Conservation (phyloP, 2,797 vertebrate species). For the Triplophysa bombifrons region DNA sequence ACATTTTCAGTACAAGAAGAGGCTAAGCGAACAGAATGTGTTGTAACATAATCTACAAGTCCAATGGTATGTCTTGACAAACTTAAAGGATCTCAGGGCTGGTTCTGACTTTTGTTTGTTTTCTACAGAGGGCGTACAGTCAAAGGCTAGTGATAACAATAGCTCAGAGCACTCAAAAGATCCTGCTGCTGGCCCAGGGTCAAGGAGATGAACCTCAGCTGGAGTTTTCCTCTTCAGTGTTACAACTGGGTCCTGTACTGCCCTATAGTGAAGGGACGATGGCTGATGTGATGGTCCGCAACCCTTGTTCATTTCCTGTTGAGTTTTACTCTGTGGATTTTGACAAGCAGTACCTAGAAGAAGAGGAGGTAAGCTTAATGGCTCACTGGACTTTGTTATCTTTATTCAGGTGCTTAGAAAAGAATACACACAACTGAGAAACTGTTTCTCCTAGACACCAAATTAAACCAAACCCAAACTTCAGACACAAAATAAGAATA, state of each 20-base stretch:
- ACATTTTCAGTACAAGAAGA: not conserved
- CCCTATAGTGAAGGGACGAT: slow-evolving; percentile 70
- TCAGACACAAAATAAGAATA: not conserved
- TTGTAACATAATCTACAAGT: not conserved
- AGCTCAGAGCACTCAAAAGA: slow-evolving; percentile 72
- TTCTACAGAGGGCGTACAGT: slow-evolving; percentile 78
- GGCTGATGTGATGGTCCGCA: slow-evolving; percentile 78
- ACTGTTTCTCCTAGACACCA: not conserved
- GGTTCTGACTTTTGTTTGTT: not conserved
- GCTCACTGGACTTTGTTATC: not conserved
- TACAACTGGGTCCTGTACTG: slow-evolving; percentile 81
- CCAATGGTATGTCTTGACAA: not conserved
- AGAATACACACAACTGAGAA: not conserved
- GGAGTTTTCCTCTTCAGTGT: slow-evolving; percentile 72
- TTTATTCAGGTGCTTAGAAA: not conserved
- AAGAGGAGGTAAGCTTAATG: slow-evolving; percentile 81
- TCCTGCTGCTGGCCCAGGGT: slow-evolving; percentile 76
- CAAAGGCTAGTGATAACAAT: slow-evolving; percentile 74
- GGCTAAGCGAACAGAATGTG: not conserved
- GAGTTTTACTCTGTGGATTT: slow-evolving; percentile 92
- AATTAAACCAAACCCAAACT: no score
- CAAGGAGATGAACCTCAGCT: slow-evolving; percentile 81
- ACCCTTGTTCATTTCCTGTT: slow-evolving; percentile 85
- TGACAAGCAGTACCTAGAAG: slow-evolving; percentile 83
- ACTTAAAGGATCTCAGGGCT: not conserved